Percentiles rank a stretch among this genome's conserved stretches.
These are phyloP conservation scores for Eupithecia centaureata DNA, from an alignment of 2,888 invertebrate species.

Conservation along the genomic window DNA sequence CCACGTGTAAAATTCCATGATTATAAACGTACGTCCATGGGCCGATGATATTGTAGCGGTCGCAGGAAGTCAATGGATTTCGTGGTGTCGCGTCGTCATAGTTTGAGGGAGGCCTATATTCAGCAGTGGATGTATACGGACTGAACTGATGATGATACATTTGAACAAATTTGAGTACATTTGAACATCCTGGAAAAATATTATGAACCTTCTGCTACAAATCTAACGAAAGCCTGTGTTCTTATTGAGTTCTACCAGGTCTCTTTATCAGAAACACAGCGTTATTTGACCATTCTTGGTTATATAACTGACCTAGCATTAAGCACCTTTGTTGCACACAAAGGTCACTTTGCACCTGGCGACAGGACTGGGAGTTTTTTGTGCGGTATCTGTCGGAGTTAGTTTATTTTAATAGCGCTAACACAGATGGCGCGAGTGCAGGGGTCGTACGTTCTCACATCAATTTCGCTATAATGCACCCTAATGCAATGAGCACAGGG, in stretches of 20 bases:
- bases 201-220: background rate
- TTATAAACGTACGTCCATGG: too few relatives aligned
- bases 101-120: too few relatives aligned
- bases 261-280: background rate
- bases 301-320: slow-evolving; percentile 76
- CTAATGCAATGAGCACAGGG: slow-evolving; percentile 62
- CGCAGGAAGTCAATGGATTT: too few relatives aligned
- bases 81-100: too few relatives aligned
- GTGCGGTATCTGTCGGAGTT: slow-evolving; percentile 69
- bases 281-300: slow-evolving; percentile 49
- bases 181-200: background rate
- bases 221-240: background rate
- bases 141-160: too few relatives aligned
- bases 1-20: background rate
- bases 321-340: slow-evolving; percentile 60
- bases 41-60: too few relatives aligned
- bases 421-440: slow-evolving; percentile 79
- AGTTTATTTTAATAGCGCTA: slow-evolving; percentile 79
- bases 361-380: slow-evolving; percentile 64
- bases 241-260: background rate
- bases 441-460: slow-evolving; percentile 54
- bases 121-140: too few relatives aligned
- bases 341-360: slow-evolving; percentile 75
- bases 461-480: slow-evolving; percentile 62
- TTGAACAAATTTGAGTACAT: too few relatives aligned